Conservation (phyloP, 2,797 vertebrate species). For the Sebastolobus altivelis region DNA sequence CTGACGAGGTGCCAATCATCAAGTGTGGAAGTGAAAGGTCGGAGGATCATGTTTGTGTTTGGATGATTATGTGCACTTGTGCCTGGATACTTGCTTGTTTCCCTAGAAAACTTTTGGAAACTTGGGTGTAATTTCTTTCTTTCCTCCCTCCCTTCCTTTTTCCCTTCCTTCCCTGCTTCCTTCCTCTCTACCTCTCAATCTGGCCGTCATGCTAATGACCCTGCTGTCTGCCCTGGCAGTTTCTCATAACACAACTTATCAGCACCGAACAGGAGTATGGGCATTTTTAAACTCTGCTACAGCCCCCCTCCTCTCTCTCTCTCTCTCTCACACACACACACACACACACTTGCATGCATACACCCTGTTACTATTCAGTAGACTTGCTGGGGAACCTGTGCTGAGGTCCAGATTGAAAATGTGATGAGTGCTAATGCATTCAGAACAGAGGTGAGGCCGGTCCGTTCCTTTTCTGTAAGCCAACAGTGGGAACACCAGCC, state of each 20-base stretch:
- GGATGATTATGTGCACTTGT: slow-evolving; percentile 14
- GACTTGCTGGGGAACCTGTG: slow-evolving; percentile 61
- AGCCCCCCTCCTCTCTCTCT: slow-evolving; percentile 18
- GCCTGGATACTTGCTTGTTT: slow-evolving; percentile 20
- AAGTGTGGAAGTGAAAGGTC: slow-evolving; percentile 21
- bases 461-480: slow-evolving; percentile 68
- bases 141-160: background rate
- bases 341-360: slow-evolving; percentile 44
- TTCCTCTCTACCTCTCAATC: slow-evolving; percentile 60
- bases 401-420: slow-evolving; percentile 77
- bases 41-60: slow-evolving; percentile 26
- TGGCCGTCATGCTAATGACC: slow-evolving; percentile 73
- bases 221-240: slow-evolving; percentile 63
- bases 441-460: slow-evolving; percentile 77
- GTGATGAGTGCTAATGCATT: slow-evolving; percentile 81
- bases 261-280: slow-evolving; percentile 63
- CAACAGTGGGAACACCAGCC: slow-evolving; percentile 73
- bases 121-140: slow-evolving; percentile 45
- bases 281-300: slow-evolving; percentile 69
- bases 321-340: slow-evolving; percentile 1
- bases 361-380: slow-evolving; percentile 70
- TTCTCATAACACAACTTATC: slow-evolving; percentile 74
- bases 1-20: background rate
- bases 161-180: slow-evolving; percentile 29
- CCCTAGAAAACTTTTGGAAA: slow-evolving; percentile 52